Evolutionary conservation across 2,888 invertebrate species (phyloP).

Genomic region (Polymixis flavicincta): DNA sequence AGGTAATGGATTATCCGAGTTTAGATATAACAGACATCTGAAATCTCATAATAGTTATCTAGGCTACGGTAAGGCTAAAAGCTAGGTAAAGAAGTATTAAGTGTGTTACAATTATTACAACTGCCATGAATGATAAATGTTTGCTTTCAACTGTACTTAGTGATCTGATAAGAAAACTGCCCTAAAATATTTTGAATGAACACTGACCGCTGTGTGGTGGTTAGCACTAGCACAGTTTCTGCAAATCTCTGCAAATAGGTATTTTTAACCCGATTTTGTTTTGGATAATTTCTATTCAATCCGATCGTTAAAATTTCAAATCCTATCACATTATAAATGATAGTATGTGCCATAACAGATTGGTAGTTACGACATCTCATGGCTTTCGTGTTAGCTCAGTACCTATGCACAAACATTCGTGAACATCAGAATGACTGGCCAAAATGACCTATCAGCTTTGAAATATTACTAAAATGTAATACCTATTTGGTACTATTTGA

Average conservation of each 20-base stretch:
- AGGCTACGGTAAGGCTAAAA: no score
- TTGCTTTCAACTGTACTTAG: background rate
- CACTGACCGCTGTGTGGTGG: background rate
- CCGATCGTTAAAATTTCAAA: no score
- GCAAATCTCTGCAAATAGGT: background rate
- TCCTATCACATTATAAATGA: no score
- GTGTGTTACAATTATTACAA: background rate
- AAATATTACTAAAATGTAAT: no score
- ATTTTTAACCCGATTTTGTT: background rate
- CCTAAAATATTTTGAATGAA: background rate
- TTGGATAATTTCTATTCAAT: no score
- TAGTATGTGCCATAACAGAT: background rate
- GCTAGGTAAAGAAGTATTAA: no score
- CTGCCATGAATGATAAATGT: background rate
- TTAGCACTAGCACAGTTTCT: background rate
- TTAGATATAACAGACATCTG: slow-evolving; percentile 1
- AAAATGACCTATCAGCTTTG: no score
- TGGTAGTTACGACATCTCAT: background rate
- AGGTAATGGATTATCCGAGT: slow-evolving; percentile 36
- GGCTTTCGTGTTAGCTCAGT: background rate
- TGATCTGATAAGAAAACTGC: no score
- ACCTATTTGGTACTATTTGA: no score
- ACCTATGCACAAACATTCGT: background rate
- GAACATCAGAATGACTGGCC: no score
- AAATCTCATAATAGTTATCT: slow-evolving; percentile 1